Evolutionary conservation across 2,888 invertebrate species (phyloP), one percentile per base, ranked within the genome.

Genomic region (Zonitis immaculata): DNA sequence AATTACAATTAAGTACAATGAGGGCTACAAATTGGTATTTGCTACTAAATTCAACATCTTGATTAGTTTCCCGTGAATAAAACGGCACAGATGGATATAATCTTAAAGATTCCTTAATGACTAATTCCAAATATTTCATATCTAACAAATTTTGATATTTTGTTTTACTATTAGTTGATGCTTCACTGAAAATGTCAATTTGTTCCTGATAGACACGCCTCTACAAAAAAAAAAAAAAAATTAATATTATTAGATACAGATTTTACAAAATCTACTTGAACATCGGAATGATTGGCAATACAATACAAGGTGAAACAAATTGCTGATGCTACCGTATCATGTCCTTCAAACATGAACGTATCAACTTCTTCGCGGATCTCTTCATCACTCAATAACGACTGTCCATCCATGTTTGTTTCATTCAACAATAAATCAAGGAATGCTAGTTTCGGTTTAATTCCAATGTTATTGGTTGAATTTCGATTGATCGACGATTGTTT

Each of bases 361-460:
- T 86, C 84, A 0, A 86, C 84, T 74, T 87, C 85, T 68, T 86
- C 85, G 51, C 83, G 77, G 25, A 87, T 78, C 57, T 82, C 81
- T 27, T 80, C 67, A 58, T 82, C 80, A 11, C 78, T 79, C 43
- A 87, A 22, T 22, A 5, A 72, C 6, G 78, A 80, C 52, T 79
- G 72, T 1, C 82, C 84, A 60, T 83, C 80, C 7, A 81, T 77
- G 58, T 81, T 81, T 2, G 83, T n/a, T n/a, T n/a, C 78, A 44
- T 85, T 75, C 6, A 88, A 70, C 3, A 88, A 69, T 32, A 86
- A 73, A 73, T 88, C 87, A 65, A 88, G 73, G 64, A 88, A 86
- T 0, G 84, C 84, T 62, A 82, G 78, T 62, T 82, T 82, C 56
- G 82, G 84, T 62, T 80, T 82, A 6, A 77, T 77, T 26, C 83